Base-by-base conservation (phyloP, 2,888 invertebrate genomes). In the Temnothorax unifasciatus region DNA sequence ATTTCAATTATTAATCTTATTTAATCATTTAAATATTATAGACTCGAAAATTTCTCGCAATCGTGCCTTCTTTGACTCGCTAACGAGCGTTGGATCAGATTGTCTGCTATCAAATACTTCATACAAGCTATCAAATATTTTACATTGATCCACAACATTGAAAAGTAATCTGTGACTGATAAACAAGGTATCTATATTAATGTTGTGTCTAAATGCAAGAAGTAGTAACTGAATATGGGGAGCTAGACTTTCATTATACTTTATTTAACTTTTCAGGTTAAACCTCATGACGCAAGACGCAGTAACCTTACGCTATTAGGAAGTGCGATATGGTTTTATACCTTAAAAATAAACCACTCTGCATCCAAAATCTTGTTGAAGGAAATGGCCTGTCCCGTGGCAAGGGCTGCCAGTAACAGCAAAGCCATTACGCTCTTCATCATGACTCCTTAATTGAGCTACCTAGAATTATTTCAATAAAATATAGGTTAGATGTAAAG, bases 321-420 rank as follows among this genome's bases (percentile, higher is more conserved):
- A 54, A 25, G 6, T 57, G 15, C 4, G 8, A 64, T 11, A 64
- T 11, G 3, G 13, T 52, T 1, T 68, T 64, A 61, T 95, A 97
- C 97, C 96, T 97, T 98, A 93, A 96, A 98, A 0, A 96, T 95
- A n/a, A 95, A 95, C 97, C 97, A 98, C 95, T 98, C 98, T 93
- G 97, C 97, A 88, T 95, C 95, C 73, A 98, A 96, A 86, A 98
- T 96, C 92, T 98, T 97, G 89, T 96, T 95, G 92, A 97, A 96
- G 83, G 97, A 97, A 69, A 98, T 96, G 5, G 97, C 97, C 75
- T 96, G 96, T 50, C 95, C 95, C 3, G 96, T 95, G 86, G 96
- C 96, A 91, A 96, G 92, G 90, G 96, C 91, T 68, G 95, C 92
- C 83, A 94, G 90, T n/a, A 96, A 90, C 61, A 95, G 84, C 57